Evolutionary conservation across 1,140 invertebrate genomes (phyloP).

Genomic region (Papilio aristodemus): DNA sequence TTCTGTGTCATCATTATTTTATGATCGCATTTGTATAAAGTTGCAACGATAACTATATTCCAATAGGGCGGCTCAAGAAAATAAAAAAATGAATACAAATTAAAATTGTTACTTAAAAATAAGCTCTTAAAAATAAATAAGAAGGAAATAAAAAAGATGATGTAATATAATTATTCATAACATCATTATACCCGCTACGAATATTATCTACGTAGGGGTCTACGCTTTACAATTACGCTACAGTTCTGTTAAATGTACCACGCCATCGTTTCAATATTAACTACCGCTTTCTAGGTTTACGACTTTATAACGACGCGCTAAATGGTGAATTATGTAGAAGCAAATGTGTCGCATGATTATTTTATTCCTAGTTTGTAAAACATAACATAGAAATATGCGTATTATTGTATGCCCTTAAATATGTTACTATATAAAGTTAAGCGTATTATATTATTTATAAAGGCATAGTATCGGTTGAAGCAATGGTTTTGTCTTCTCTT

Average conservation of each 20-base stretch:
- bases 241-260: slow-evolving; percentile 39
- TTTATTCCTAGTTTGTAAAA: slow-evolving; percentile 42
- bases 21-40: too few relatives aligned
- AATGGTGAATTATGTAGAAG: slow-evolving; percentile 62
- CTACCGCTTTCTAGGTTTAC: slow-evolving; percentile 71
- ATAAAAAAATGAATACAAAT: too few relatives aligned
- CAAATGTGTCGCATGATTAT: slow-evolving; percentile 51
- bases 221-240: slow-evolving; percentile 9
- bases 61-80: too few relatives aligned
- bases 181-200: background rate
- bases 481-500: too few relatives aligned
- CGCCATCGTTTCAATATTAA: slow-evolving; percentile 50
- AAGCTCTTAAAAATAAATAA: too few relatives aligned
- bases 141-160: background rate
- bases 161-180: background rate
- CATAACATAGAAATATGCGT: slow-evolving; percentile 21
- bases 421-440: background rate
- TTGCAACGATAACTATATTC: too few relatives aligned
- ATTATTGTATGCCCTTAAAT: background rate
- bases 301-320: slow-evolving; percentile 75
- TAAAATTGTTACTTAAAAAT: too few relatives aligned
- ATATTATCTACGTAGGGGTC: background rate
- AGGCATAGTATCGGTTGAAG: too few relatives aligned
- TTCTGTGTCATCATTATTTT: too few relatives aligned
- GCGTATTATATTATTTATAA: too few relatives aligned